Conservation (phyloP, 2,888 invertebrate species). For the Heliconius aoede region DNA sequence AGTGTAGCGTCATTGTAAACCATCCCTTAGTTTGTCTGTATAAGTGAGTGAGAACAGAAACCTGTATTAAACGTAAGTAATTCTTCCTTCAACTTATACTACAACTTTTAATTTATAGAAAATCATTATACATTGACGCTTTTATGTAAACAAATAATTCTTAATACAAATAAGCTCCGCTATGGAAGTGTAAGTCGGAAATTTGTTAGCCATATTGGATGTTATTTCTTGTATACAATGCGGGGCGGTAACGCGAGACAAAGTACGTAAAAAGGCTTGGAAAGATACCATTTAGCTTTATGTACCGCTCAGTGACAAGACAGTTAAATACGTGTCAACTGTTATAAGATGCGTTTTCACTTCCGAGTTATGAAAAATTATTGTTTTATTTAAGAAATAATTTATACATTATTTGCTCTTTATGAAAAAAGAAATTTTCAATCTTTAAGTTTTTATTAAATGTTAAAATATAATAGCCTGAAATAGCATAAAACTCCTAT, state of each 20-base stretch:
- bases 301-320: conserved; percentile 22
- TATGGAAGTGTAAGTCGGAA: neutral
- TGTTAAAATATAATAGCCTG: too few species aligned
- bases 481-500: too few species aligned
- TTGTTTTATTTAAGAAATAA: neutral
- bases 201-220: neutral
- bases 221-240: neutral
- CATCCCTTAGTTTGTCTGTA: conserved; percentile 35
- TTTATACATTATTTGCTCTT: neutral
- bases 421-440: neutral
- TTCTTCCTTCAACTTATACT: neutral
- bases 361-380: neutral
- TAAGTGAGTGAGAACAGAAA: conserved; percentile 38
- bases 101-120: neutral
- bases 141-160: neutral
- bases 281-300: conserved; percentile 31
- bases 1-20: conserved; percentile 35
- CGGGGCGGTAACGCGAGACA: conserved; percentile 22
- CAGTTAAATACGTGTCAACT: conserved; percentile 22
- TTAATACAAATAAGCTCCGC: neutral
- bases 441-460: too few species aligned
- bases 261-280: conserved; percentile 22
- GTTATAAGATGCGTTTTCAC: conserved; percentile 7
- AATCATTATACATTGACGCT: neutral
- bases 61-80: conserved; percentile 20